phyloP scores from a whole-genome alignment of 2,888 invertebrate genomes.

The Diloba caeruleocephala region DNA sequence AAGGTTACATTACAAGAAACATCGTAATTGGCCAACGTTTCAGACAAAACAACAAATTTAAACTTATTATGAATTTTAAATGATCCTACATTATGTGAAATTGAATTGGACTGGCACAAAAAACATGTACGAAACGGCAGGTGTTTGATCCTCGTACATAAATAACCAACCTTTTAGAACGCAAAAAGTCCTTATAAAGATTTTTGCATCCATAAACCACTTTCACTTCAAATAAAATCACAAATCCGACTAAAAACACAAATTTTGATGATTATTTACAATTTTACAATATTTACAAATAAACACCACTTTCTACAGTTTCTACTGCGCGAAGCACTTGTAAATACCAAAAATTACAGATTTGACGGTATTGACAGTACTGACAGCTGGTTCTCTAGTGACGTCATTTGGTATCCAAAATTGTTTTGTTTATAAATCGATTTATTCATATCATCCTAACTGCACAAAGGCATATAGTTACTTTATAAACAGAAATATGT shows the following conservation, averaged over 20 bases:
- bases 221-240: conserved; percentile 59
- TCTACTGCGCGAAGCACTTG: conserved; percentile 71
- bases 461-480: too few species aligned
- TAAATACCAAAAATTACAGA: conserved; percentile 68
- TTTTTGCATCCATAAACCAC: conserved; percentile 73
- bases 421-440: not conserved
- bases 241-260: conserved; percentile 52
- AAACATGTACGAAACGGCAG: conserved; percentile 54
- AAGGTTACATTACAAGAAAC: conserved; percentile 76
- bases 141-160: conserved; percentile 50
- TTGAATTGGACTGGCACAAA: conserved; percentile 53
- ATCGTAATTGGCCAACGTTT: conserved; percentile 56
- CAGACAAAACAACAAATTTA: conserved; percentile 45
- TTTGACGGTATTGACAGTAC: conserved; percentile 39
- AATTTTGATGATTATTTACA: conserved; percentile 71
- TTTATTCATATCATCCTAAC: not conserved
- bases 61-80: conserved; percentile 53
- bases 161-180: conserved; percentile 70
- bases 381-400: conserved; percentile 45
- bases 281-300: conserved; percentile 84
- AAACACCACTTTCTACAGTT: conserved; percentile 77
- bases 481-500: too few species aligned
- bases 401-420: conserved; percentile 6
- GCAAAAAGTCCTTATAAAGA: conserved; percentile 47
- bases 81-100: conserved; percentile 50